Conservation (phyloP, 2,797 vertebrate genomes). For the Sebastes baramenuke region DNA sequence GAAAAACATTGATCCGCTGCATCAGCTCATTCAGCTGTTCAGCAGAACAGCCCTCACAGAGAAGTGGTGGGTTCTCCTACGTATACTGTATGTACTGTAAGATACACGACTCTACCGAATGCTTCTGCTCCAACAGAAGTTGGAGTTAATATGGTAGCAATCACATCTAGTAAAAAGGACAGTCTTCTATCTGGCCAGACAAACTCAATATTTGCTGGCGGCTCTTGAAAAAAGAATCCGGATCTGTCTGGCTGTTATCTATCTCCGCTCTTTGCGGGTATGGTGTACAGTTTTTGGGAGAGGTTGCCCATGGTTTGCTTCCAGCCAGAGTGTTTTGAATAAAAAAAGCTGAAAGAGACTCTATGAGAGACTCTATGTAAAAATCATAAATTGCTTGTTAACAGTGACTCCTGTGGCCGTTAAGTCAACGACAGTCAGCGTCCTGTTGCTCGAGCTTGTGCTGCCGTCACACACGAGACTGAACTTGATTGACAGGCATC, state of each 20-base stretch:
- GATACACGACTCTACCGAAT: background rate
- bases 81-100: background rate
- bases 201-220: background rate
- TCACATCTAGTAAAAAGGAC: background rate
- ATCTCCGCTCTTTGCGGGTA: background rate
- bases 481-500: too few relatives aligned
- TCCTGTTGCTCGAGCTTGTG: too few relatives aligned
- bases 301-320: background rate
- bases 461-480: too few relatives aligned
- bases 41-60: conserved; percentile 96
- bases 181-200: background rate
- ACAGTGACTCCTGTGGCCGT: too few relatives aligned
- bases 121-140: background rate
- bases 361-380: too few relatives aligned
- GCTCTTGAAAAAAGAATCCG: background rate
- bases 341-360: too few relatives aligned
- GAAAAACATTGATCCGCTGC: conserved; percentile 91
- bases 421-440: too few relatives aligned
- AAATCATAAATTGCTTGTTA: too few relatives aligned
- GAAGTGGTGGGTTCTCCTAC: conserved; percentile 86
- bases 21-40: conserved; percentile 95
- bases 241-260: background rate
- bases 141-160: background rate
- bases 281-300: too few relatives aligned
- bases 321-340: background rate